Conservation (phyloP, 2,797 vertebrate genomes). For the Limosa lapponica region DNA sequence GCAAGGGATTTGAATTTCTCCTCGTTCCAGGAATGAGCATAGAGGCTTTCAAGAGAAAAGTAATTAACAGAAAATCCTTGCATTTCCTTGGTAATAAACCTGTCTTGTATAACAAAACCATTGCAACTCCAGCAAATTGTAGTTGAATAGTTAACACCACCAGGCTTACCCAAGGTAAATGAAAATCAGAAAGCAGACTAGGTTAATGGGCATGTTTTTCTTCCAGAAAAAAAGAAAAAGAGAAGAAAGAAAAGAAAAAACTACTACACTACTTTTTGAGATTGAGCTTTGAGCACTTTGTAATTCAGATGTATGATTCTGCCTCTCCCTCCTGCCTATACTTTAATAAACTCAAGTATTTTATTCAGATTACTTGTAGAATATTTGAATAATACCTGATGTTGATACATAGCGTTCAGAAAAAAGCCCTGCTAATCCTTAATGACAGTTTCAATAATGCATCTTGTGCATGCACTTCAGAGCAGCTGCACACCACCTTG, state of each 20-base stretch:
- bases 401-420: background rate
- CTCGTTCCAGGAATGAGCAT: background rate
- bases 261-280: rapidly evolving
- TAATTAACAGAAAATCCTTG: background rate
- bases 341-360: background rate
- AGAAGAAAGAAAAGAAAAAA: rapidly evolving
- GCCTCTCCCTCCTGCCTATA: background rate
- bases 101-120: background rate
- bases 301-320: background rate
- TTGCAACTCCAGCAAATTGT: background rate
- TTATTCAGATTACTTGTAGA: background rate
- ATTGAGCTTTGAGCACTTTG: background rate
- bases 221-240: background rate
- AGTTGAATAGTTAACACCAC: background rate
- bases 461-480: background rate
- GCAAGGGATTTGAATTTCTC: background rate
- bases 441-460: background rate
- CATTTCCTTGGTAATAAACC: background rate
- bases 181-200: background rate
- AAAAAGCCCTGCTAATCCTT: background rate
- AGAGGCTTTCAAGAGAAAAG: background rate
- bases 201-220: background rate
- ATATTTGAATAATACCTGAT: background rate
- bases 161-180: background rate
- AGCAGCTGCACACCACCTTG: background rate